Conservation (phyloP, 2,797 vertebrate species). For the Anisognathus igniventris region DNA sequence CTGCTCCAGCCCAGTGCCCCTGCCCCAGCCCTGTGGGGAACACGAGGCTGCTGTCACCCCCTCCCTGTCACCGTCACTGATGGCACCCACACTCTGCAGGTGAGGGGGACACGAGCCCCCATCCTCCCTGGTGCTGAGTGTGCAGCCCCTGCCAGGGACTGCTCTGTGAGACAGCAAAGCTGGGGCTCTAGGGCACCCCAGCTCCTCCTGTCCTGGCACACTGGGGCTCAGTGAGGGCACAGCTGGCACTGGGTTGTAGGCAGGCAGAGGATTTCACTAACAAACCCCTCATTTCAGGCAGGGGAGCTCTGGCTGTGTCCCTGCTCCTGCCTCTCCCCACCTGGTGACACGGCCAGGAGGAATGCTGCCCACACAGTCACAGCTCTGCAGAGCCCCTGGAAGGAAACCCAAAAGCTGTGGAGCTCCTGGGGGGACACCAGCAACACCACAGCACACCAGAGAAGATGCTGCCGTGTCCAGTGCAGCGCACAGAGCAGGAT, state of each 20-base stretch:
- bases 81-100: fast-evolving
- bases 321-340: neutral
- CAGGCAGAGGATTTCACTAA: neutral
- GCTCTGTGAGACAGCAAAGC: neutral
- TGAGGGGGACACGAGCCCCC: neutral
- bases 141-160: fast-evolving
- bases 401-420: neutral
- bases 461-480: neutral
- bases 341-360: fast-evolving
- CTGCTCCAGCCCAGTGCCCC: neutral
- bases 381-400: neutral
- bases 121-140: neutral
- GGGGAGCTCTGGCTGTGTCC: neutral
- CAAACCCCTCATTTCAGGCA: fast-evolving
- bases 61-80: fast-evolving
- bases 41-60: fast-evolving
- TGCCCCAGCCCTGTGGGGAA: fast-evolving
- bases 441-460: neutral
- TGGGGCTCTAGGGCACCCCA: fast-evolving
- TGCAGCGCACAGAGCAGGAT: fast-evolving
- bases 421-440: neutral
- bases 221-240: fast-evolving
- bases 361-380: fast-evolving
- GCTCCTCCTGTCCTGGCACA: neutral
- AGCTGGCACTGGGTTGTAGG: neutral